Conservation (phyloP, 2,113 vertebrate species). For the Cranoglanis bouderius region DNA sequence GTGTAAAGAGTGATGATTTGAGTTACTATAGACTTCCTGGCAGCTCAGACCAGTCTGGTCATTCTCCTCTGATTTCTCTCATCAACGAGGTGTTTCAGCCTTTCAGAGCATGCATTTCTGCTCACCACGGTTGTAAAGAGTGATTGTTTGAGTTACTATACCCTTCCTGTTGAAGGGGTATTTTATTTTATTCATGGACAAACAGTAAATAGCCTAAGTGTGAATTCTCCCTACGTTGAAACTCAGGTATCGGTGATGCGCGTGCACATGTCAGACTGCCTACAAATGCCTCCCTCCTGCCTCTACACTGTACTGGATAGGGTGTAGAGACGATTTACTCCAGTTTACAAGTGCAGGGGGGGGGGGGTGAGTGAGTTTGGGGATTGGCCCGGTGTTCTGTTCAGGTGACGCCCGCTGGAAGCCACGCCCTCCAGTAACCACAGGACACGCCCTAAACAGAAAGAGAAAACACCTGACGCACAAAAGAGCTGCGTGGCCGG, state of each 20-base stretch:
- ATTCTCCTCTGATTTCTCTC: too few relatives aligned
- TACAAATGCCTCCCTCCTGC: not conserved
- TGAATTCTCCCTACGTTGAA: not conserved
- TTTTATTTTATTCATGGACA: too few relatives aligned
- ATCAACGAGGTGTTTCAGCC: too few relatives aligned
- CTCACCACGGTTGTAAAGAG: too few relatives aligned
- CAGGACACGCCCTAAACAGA: conserved; percentile 32
- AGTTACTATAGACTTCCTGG: too few relatives aligned
- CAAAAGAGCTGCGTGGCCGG: conserved; percentile 7
- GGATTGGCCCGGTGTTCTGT: too few relatives aligned
- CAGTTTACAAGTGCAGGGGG: not conserved
- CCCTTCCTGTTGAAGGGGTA: too few relatives aligned
- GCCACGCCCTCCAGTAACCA: conserved; percentile 29
- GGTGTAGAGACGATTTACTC: not conserved
- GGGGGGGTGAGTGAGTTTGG: not conserved
- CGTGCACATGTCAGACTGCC: not conserved
- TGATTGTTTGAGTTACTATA: too few relatives aligned
- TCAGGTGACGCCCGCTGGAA: not conserved
- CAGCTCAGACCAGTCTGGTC: too few relatives aligned
- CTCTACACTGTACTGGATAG: not conserved
- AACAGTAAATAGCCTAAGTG: too few relatives aligned
- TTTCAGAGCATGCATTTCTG: too few relatives aligned
- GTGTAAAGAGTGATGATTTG: too few relatives aligned
- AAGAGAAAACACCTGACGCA: conserved; percentile 48
- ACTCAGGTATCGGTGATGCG: not conserved